These are phyloP conservation scores for Pteropus rufus DNA, from an alignment of 2,797 vertebrate species.

Conservation along the genomic window DNA sequence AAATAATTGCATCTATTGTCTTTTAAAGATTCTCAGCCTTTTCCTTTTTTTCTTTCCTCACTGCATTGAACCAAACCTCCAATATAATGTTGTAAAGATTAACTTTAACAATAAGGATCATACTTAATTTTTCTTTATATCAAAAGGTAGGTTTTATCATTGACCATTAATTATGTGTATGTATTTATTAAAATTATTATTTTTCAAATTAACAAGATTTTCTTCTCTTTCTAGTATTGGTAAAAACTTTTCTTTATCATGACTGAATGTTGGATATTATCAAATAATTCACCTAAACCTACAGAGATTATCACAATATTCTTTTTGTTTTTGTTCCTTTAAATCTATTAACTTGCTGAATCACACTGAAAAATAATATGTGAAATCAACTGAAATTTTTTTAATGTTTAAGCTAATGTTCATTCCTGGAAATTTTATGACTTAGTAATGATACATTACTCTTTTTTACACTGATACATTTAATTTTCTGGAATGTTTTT, in stretches of 20 bases:
- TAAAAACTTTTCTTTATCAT: neutral
- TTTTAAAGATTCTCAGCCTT: neutral
- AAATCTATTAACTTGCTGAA: neutral
- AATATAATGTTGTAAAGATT: neutral
- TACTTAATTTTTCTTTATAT: neutral
- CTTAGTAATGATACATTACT: neutral
- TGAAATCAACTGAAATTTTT: neutral
- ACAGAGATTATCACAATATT: neutral
- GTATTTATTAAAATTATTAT: neutral
- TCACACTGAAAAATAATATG: neutral
- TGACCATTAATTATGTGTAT: neutral
- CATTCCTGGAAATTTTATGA: neutral
- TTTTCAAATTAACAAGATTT: neutral
- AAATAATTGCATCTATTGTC: neutral
- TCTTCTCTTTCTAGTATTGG: neutral
- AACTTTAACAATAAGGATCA: neutral
- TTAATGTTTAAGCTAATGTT: neutral
- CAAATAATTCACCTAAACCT: neutral
- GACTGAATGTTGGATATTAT: neutral
- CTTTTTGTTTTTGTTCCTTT: neutral
- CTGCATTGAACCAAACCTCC: neutral
- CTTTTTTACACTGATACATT: neutral
- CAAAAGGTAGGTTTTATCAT: neutral
- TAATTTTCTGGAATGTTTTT: neutral
- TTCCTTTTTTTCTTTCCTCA: neutral